Evolutionary conservation across 2,113 vertebrate genomes (phyloP).

Genomic region (Hippocampus barbouri): DNA sequence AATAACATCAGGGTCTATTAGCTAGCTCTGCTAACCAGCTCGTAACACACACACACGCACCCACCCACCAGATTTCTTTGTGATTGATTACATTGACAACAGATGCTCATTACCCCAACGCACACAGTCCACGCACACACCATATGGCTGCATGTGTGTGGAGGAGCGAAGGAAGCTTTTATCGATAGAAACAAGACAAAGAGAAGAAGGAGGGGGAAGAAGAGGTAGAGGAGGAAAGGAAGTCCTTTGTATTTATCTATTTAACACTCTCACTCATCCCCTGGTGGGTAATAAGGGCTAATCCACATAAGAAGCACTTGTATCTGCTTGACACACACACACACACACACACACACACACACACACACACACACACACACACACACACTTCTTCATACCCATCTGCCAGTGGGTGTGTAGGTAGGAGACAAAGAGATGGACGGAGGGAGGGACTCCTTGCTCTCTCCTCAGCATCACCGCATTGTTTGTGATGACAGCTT

Average conservation of each 20-base stretch:
- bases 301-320: conserved; percentile 57
- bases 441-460: conserved; percentile 46
- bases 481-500: conserved; percentile 35
- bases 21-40: conserved; percentile 38
- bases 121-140: conserved; percentile 18
- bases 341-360: conserved; percentile 15
- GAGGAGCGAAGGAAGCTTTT: conserved; percentile 36
- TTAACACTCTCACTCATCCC: conserved; percentile 41
- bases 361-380: conserved; percentile 13
- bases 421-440: conserved; percentile 40
- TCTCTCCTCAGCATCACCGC: conserved; percentile 42
- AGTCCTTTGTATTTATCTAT: conserved; percentile 56
- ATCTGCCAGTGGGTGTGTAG: conserved; percentile 39
- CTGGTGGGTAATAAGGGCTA: conserved; percentile 73
- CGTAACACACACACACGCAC: conserved; percentile 11
- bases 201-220: conserved; percentile 22
- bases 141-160: conserved; percentile 52
- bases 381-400: conserved; percentile 36
- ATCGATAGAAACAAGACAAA: conserved; percentile 42
- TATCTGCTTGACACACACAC: conserved; percentile 23
- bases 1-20: conserved; percentile 51
- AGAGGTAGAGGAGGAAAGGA: conserved; percentile 37
- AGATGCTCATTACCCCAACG: conserved; percentile 28
- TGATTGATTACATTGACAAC: conserved; percentile 44
- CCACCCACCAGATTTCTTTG: conserved; percentile 27